Base-by-base conservation (phyloP, 1,140 invertebrate species). In the Drosophila varians region DNA sequence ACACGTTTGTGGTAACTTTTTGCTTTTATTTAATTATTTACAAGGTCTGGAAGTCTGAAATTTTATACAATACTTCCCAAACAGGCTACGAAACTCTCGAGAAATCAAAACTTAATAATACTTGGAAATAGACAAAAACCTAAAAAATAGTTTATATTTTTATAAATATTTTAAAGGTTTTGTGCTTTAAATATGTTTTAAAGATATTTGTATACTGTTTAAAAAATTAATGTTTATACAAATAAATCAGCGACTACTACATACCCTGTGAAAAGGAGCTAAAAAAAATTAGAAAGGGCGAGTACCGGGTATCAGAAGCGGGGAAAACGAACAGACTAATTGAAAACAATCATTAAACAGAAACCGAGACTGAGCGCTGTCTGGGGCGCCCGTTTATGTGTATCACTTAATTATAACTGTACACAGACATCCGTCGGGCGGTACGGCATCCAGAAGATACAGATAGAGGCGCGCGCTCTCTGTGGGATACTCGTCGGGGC, bases 341-440 rank as follows among this genome's bases (percentile, higher is more conserved):
- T 84, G 80, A 84, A 84, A 84, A 76, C 72, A 84, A 84, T 84
- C 80, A 84, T 84, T 84, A 86, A 80, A 84, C 77, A 65, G 65
- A 66, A 73, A 25, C 46, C 38, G 46, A 53, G 21, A 49, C 62
- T 65, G 58, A 56, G 14, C 26, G 14, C 43, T 45, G 42, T 40
- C 66, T 26, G 26, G 46, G 52, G 36, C 56, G 43, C 51, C 55
- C 60, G 48, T 68, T 73, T 71, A 80, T 84, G 72, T 80, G 68
- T 84, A 84, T 84, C 80, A 84, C 80, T 84, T 84, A 84, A 84
- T 84, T 84, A 86, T 86, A 79, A 84, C 80, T 65, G 80, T 65
- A 80, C 76, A 86, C 75, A 78, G 60, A 74, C 53, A 65, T 46
- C 51, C 45, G 26, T 51, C 36, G n/a, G 4, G 21, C 31, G 38